Percentiles rank a stretch among this genome's conserved stretches.
These are phyloP conservation scores for Phaenicophaeus curvirostris DNA, from an alignment of 2,797 vertebrate genomes.

Conservation along the genomic window DNA sequence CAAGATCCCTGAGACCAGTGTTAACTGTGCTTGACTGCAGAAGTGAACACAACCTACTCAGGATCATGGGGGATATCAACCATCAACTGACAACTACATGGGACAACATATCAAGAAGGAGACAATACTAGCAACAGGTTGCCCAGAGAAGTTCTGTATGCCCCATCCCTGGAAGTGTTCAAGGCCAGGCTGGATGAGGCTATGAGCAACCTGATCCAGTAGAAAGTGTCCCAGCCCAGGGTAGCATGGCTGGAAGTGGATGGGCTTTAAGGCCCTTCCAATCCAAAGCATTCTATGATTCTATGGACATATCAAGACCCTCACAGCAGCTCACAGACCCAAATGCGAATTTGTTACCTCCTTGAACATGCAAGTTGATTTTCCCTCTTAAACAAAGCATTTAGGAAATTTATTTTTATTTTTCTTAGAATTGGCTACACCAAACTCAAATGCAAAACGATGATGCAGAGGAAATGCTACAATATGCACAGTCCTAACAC, in stretches of 20 bases:
- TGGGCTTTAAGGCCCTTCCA: too few species aligned
- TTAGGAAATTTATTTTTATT: background rate
- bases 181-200: too few species aligned
- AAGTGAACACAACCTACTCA: background rate
- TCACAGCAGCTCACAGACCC: background rate
- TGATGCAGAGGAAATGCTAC: background rate
- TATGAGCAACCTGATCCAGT: too few species aligned
- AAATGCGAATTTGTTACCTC: background rate
- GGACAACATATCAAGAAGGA: too few species aligned
- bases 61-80: background rate
- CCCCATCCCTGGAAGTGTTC: too few species aligned
- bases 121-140: background rate
- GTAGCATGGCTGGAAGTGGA: too few species aligned
- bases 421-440: background rate
- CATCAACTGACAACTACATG: background rate
- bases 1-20: background rate
- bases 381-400: background rate
- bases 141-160: too few species aligned
- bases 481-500: background rate
- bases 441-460: background rate
- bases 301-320: background rate
- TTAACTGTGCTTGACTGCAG: background rate
- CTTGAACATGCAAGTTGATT: rapidly evolving
- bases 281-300: too few species aligned
- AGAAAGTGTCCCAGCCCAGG: too few species aligned